phyloP scores from a whole-genome alignment of 2,113 vertebrate genomes.

The Phocoena phocoena region DNA sequence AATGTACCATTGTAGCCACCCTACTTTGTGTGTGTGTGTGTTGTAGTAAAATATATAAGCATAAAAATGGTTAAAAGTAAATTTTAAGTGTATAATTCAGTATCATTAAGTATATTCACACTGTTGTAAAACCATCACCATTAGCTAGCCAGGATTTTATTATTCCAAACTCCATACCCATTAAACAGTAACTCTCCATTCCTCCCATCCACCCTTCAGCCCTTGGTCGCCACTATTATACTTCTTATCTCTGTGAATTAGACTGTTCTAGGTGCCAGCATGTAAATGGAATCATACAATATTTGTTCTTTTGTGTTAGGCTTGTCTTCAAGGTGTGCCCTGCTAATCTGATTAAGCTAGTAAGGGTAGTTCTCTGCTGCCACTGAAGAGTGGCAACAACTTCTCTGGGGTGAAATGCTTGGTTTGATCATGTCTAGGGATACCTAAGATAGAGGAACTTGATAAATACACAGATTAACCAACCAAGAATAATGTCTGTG shows the following conservation, averaged over 20 bases:
- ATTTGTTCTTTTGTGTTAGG: background rate
- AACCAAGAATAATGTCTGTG: background rate
- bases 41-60: background rate
- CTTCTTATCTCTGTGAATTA: background rate
- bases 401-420: background rate
- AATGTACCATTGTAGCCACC: background rate
- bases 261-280: background rate
- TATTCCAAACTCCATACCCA: background rate
- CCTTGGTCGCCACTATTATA: background rate
- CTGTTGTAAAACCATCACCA: background rate
- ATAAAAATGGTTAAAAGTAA: background rate
- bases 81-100: background rate
- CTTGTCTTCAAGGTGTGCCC: background rate
- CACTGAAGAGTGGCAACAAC: background rate
- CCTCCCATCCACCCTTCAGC: background rate
- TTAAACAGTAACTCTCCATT: background rate
- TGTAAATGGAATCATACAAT: background rate
- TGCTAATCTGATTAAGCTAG: background rate
- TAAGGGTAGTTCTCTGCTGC: background rate
- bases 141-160: background rate
- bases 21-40: background rate
- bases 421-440: background rate
- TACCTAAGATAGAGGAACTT: background rate
- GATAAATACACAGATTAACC: background rate
- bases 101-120: background rate